phyloP scores from a whole-genome alignment of 2,797 vertebrate species.

The Oreochromis grahami region DNA sequence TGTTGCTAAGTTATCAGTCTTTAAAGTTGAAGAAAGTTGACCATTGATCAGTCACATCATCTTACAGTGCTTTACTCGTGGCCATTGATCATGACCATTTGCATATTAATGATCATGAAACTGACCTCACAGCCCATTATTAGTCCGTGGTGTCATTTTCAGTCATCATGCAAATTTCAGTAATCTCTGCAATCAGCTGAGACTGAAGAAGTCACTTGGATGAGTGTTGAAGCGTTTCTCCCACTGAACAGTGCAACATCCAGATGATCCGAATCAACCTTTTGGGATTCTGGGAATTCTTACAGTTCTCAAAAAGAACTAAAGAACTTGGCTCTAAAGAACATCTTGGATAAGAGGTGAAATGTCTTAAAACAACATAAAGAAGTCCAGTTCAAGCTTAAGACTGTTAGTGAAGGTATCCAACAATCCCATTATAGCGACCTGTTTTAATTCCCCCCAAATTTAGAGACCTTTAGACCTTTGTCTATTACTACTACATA shows the following conservation, averaged over 20 bases:
- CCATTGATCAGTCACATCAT: accelerated
- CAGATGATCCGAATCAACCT: neutral
- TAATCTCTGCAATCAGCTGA: neutral
- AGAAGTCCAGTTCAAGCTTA: neutral
- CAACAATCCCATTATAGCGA: neutral
- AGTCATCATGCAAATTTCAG: neutral
- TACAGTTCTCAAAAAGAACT: neutral
- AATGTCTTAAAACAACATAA: accelerated
- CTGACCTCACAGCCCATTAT: neutral
- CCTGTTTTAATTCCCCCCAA: neutral
- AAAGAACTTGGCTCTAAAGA: neutral
- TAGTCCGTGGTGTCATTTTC: neutral
- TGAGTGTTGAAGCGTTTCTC: neutral
- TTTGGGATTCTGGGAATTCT: neutral
- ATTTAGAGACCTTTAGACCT: accelerated
- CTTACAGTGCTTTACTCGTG: neutral
- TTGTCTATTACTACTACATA: neutral
- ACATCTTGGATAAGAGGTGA: neutral
- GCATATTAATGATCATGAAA: neutral
- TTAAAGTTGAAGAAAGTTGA: accelerated
- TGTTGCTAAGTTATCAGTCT: neutral
- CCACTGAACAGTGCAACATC: neutral
- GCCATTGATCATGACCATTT: neutral
- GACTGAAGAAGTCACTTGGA: neutral
- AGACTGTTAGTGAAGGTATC: neutral